Percentiles rank a stretch among this genome's conserved stretches.
phyloP scores from a whole-genome alignment of 2,888 invertebrate species.

The Elysia crispata region DNA sequence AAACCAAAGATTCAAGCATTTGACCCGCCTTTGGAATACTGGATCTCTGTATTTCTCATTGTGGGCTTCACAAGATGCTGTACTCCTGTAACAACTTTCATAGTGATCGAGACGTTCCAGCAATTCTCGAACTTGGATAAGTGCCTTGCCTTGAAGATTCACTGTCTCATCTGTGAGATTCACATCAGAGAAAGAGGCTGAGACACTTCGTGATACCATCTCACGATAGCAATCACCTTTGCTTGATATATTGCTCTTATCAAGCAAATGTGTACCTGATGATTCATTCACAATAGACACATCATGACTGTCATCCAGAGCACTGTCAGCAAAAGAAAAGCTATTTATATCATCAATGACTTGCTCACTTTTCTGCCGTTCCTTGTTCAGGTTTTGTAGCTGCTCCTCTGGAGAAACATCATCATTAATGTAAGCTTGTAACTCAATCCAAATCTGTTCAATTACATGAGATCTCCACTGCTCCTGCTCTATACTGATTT shows the following conservation, averaged over 20 bases:
- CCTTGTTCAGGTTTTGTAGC: constrained; percentile 86
- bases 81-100: constrained; percentile 90
- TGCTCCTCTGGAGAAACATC: constrained; percentile 84
- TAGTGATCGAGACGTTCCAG: constrained; percentile 86
- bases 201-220: constrained; percentile 45
- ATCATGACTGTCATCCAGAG: constrained; percentile 30
- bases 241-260: not conserved
- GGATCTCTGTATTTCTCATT: constrained; percentile 85
- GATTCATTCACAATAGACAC: constrained; percentile 29
- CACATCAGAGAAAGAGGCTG: constrained; percentile 62
- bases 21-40: constrained; percentile 84
- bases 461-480: constrained; percentile 92
- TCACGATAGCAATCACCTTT: constrained; percentile 29
- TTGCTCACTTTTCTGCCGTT: constrained; percentile 84
- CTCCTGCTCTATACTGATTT: constrained; percentile 87
- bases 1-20: constrained; percentile 93
- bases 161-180: constrained; percentile 74
- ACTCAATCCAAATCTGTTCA: constrained; percentile 93
- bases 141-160: constrained; percentile 85
- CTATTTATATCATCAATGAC: constrained; percentile 87
- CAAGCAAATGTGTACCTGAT: constrained; percentile 12
- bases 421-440: constrained; percentile 85
- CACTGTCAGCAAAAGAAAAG: constrained; percentile 78
- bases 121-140: constrained; percentile 86
- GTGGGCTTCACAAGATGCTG: constrained; percentile 86